These are phyloP conservation scores for Eurystomus gularis DNA, from an alignment of 2,113 vertebrate genomes.

Conservation along the genomic window DNA sequence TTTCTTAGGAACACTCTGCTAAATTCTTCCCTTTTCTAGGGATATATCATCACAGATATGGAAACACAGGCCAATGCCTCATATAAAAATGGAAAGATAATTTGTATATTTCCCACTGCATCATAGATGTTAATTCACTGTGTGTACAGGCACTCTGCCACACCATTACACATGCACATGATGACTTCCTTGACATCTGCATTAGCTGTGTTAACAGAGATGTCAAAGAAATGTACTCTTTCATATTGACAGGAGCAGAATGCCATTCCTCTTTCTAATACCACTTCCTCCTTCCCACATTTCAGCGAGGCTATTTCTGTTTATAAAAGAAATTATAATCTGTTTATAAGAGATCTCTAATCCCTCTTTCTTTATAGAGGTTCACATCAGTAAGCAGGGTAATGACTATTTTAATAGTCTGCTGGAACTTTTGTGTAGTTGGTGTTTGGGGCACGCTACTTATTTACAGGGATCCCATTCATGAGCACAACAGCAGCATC, in stretches of 20 bases:
- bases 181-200: constrained; percentile 24
- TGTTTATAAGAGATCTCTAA: not conserved
- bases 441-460: not conserved
- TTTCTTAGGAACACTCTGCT: not conserved
- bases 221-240: not conserved
- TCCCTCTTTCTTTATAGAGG: not conserved
- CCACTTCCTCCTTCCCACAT: not conserved
- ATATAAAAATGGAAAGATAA: not conserved
- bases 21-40: not conserved
- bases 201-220: not conserved
- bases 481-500: not conserved
- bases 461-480: not conserved
- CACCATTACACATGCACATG: not conserved
- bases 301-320: not conserved
- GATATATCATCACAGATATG: not conserved
- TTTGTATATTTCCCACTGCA: not conserved
- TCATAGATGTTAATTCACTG: not conserved
- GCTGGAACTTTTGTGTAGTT: not conserved
- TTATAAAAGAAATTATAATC: not conserved
- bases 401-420: not conserved
- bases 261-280: not conserved
- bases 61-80: not conserved
- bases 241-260: not conserved
- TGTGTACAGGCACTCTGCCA: not conserved
- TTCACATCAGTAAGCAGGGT: not conserved